A percentile compares a stretch with the other conserved stretches of the same genome.
phyloP scores from a whole-genome alignment of 2,113 vertebrate species.

The Lynx canadensis region DNA sequence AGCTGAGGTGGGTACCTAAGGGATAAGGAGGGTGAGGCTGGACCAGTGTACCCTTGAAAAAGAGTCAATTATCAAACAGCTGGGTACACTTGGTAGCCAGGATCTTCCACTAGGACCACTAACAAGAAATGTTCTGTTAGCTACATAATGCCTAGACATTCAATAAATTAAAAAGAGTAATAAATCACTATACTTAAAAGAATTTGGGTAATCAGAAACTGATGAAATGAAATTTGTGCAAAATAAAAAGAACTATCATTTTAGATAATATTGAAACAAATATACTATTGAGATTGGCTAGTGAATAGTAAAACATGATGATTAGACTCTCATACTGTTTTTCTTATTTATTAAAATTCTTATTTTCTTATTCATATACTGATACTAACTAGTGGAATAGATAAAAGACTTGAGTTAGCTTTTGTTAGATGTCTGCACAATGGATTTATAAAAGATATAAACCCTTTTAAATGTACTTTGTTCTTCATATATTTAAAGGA shows the following conservation, averaged over 20 bases:
- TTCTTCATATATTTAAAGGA: constrained; percentile 9
- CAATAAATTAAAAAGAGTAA: not conserved
- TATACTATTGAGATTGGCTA: not conserved
- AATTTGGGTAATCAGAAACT: not conserved
- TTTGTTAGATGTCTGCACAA: not conserved
- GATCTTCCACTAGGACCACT: not conserved
- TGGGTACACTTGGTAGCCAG: not conserved
- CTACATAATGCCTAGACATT: not conserved
- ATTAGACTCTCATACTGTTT: constrained; percentile 32
- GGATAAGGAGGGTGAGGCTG: not conserved
- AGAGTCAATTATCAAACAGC: not conserved
- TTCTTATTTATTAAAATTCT: not conserved
- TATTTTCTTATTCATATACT: constrained; percentile 1
- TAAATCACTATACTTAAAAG: constrained; percentile 20
- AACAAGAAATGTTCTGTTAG: constrained; percentile 20
- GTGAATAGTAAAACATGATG: constrained; percentile 9
- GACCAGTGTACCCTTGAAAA: not conserved
- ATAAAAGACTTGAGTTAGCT: constrained; percentile 1
- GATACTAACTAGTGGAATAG: not conserved
- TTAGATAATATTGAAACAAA: constrained; percentile 33
- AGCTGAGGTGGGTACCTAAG: not conserved
- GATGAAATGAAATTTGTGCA: constrained; percentile 24
- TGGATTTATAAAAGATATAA: not conserved
- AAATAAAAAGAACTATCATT: constrained; percentile 40
- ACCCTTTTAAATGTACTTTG: not conserved